Evolutionary conservation across 1,140 invertebrate genomes (phyloP).

Genomic region (Orchestia grillus): DNA sequence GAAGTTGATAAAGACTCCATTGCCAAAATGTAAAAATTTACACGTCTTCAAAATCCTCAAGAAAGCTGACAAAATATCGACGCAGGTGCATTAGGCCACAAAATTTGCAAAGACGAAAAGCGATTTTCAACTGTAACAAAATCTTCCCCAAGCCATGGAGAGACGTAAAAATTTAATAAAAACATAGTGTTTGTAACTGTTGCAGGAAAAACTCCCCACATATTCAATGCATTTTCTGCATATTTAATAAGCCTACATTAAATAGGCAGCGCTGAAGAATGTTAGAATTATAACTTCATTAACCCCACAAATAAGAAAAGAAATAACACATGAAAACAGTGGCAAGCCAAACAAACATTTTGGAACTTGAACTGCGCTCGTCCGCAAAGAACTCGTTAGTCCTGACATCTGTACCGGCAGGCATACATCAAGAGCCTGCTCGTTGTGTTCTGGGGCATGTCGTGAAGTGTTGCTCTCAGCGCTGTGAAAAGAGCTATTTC

Average conservation of each 20-base stretch:
- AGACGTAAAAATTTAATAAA: no score
- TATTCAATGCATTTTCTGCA: not conserved
- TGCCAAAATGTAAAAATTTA: not conserved
- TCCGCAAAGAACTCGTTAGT: not conserved
- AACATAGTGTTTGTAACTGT: not conserved
- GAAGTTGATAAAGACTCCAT: not conserved
- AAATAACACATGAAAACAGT: not conserved
- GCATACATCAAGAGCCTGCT: not conserved
- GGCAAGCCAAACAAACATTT: not conserved
- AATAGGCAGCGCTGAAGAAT: not conserved
- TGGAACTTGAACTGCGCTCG: not conserved
- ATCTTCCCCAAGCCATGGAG: no score
- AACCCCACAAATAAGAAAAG: not conserved
- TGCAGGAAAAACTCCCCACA: not conserved
- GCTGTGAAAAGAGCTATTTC: not conserved
- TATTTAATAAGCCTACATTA: not conserved
- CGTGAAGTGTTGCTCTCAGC: not conserved
- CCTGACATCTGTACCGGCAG: not conserved
- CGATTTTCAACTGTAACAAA: no score
- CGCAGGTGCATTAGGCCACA: not conserved
- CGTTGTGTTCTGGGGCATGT: no score
- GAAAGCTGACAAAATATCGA: not conserved
- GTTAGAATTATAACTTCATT: not conserved
- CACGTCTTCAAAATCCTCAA: not conserved
- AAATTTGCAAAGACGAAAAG: not conserved